These are phyloP conservation scores for Phalacrocorax aristotelis DNA, from an alignment of 2,113 vertebrate species.

Conservation along the genomic window DNA sequence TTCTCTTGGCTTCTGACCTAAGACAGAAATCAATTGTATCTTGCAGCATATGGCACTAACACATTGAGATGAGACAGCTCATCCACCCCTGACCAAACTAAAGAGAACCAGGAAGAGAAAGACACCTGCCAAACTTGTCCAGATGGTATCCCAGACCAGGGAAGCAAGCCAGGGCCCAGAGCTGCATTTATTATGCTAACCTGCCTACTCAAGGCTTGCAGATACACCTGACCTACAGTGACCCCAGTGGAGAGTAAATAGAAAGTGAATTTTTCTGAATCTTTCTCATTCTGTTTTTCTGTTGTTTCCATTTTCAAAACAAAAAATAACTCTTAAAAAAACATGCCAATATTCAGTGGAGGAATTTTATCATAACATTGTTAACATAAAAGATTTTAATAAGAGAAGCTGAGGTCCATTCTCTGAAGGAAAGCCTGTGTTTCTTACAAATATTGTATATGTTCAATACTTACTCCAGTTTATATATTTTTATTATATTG, in stretches of 20 bases:
- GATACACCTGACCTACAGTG: not conserved
- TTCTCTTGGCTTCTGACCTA: not conserved
- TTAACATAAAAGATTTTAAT: not conserved
- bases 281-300: not conserved
- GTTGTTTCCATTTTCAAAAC: not conserved
- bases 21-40: slow-evolving; percentile 22
- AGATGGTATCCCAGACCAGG: not conserved
- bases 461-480: not conserved
- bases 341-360: not conserved
- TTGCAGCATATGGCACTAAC: slow-evolving; percentile 9
- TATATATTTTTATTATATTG: not conserved
- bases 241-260: not conserved
- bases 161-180: not conserved
- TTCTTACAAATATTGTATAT: not conserved
- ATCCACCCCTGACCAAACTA: not conserved
- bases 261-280: not conserved
- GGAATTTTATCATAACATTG: not conserved
- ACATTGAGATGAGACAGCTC: not conserved
- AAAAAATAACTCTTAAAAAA: not conserved
- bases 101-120: not conserved
- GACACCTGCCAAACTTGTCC: not conserved
- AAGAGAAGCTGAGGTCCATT: not conserved
- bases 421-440: not conserved
- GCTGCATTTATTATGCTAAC: not conserved
- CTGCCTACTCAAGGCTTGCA: not conserved